phyloP scores from a whole-genome alignment of 2,888 invertebrate genomes.

The Seira ritae region DNA sequence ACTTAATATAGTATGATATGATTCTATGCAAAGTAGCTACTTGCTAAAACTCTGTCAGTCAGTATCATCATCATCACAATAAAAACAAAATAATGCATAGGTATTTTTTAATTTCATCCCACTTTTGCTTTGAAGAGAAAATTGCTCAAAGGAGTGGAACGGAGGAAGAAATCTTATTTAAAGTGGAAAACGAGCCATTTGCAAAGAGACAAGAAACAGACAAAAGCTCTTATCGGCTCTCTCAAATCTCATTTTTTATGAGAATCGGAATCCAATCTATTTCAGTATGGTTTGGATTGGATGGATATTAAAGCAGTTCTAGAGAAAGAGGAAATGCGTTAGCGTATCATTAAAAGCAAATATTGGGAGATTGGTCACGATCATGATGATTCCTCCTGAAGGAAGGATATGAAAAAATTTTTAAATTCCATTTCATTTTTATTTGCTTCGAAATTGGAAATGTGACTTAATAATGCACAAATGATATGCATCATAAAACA shows the following conservation, averaged over 20 bases:
- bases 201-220: constrained; percentile 2
- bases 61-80: not conserved
- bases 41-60: not conserved
- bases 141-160: not conserved
- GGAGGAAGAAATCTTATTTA: not conserved
- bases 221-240: constrained; percentile 11
- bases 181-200: not conserved
- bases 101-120: not conserved
- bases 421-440: too few relatives aligned
- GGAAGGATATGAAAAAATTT: too few relatives aligned
- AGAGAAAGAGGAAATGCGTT: not conserved
- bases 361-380: not conserved
- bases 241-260: not conserved
- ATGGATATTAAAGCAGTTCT: not conserved
- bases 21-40: too few relatives aligned
- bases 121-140: not conserved
- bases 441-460: too few relatives aligned
- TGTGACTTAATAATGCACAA: too few relatives aligned
- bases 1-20: too few relatives aligned
- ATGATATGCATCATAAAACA: too few relatives aligned
- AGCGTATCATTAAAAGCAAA: not conserved
- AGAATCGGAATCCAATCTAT: too few relatives aligned
- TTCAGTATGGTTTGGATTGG: not conserved
- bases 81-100: too few relatives aligned
- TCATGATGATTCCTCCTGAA: too few relatives aligned